Percentiles rank a stretch among this genome's conserved stretches.
These are phyloP conservation scores for Heptranchias perlo DNA, from an alignment of 2,113 vertebrate species.

Conservation along the genomic window DNA sequence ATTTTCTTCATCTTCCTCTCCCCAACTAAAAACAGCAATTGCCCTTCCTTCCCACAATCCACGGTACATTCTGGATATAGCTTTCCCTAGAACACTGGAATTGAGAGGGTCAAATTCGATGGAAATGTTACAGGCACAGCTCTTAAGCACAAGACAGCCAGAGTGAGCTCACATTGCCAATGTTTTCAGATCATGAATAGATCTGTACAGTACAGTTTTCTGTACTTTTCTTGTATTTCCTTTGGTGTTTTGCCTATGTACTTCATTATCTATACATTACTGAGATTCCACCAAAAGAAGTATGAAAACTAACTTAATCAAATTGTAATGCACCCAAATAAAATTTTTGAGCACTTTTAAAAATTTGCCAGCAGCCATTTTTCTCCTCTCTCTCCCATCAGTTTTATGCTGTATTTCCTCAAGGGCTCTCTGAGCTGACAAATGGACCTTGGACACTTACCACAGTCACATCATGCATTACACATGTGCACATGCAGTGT, in stretches of 20 bases:
- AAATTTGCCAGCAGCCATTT: background rate
- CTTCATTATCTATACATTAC: background rate
- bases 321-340: no score
- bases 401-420: background rate
- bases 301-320: background rate
- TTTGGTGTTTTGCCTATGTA: background rate
- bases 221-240: background rate
- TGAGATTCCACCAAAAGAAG: background rate
- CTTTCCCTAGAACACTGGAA: background rate
- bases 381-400: background rate
- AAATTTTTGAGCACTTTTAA: background rate
- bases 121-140: background rate
- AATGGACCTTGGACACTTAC: background rate
- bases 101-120: background rate
- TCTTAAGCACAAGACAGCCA: background rate
- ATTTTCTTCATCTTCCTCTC: background rate
- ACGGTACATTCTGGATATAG: background rate
- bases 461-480: background rate
- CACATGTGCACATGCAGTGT: background rate
- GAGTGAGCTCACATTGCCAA: background rate
- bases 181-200: background rate
- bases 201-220: background rate
- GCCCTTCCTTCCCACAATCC: background rate
- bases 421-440: background rate
- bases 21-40: background rate